Evolutionary conservation across 1,140 invertebrate species (phyloP).

Genomic region (Platyura marginata): DNA sequence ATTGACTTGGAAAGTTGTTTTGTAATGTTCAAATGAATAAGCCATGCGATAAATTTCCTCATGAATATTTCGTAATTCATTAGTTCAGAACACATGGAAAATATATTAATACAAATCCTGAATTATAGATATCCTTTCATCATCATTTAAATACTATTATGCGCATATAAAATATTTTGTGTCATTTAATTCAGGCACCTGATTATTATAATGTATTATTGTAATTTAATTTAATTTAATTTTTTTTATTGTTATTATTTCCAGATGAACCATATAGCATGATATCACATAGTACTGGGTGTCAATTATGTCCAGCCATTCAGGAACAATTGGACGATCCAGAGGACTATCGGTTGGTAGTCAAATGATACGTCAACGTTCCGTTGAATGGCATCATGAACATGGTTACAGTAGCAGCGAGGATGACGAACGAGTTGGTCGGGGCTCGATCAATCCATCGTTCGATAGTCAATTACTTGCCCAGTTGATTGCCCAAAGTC

Average conservation of each 20-base stretch:
- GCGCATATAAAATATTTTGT: too few relatives aligned
- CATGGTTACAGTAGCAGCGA: constrained; percentile 37
- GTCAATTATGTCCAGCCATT: constrained; percentile 11
- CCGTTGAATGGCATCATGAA: constrained; percentile 38
- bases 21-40: too few relatives aligned
- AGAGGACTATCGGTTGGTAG: constrained; percentile 16
- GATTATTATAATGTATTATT: too few relatives aligned
- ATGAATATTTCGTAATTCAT: too few relatives aligned
- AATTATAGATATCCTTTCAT: too few relatives aligned
- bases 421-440: constrained; percentile 32
- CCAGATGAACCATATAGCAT: not conserved
- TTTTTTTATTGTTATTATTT: not conserved
- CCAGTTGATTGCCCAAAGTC: constrained; percentile 33
- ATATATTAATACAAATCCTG: too few relatives aligned
- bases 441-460: constrained; percentile 15
- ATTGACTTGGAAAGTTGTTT: too few relatives aligned
- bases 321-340: constrained; percentile 24
- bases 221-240: too few relatives aligned
- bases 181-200: too few relatives aligned
- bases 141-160: too few relatives aligned
- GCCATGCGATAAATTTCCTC: too few relatives aligned
- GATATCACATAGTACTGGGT: not conserved
- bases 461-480: constrained; percentile 28
- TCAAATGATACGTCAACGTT: constrained; percentile 33
- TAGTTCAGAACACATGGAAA: too few relatives aligned